Conservation (phyloP, 2,113 vertebrate genomes). For the Silurus asotus region DNA sequence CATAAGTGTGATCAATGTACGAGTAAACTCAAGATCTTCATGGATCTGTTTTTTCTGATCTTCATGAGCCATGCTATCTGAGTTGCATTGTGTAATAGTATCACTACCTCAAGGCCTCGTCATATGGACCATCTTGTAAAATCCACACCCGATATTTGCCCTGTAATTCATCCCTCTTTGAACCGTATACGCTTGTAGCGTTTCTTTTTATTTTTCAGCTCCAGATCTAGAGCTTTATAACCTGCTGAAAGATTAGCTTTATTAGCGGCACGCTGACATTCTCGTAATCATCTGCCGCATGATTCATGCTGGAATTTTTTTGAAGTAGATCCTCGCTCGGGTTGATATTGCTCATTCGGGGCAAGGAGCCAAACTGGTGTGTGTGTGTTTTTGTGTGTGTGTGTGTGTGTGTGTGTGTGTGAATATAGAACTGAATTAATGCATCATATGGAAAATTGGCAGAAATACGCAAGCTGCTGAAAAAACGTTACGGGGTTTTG, state of each 20-base stretch:
- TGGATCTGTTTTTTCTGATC: too few relatives aligned
- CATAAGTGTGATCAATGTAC: too few relatives aligned
- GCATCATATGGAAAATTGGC: neutral
- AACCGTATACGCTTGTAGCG: neutral
- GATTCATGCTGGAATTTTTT: constrained; percentile 6
- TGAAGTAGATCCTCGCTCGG: neutral
- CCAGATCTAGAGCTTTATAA: neutral
- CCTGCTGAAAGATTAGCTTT: neutral
- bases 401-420: neutral
- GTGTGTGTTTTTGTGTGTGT: neutral
- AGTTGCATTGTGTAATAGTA: too few relatives aligned
- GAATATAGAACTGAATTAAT: neutral
- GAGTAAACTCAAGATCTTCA: too few relatives aligned
- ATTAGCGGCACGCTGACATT: neutral
- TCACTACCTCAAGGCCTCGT: too few relatives aligned
- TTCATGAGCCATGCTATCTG: too few relatives aligned
- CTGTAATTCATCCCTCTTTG: neutral
- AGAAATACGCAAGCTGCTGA: neutral
- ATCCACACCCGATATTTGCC: neutral
- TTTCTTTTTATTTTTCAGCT: neutral
- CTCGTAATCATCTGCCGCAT: neutral
- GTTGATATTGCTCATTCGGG: constrained; percentile 4
- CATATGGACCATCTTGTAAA: neutral
- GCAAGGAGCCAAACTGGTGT: neutral
- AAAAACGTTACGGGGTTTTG: neutral